Evolutionary conservation across 2,888 invertebrate genomes (phyloP), one percentile per base, ranked within the genome.

Genomic region (Willowsia nigromaculata): DNA sequence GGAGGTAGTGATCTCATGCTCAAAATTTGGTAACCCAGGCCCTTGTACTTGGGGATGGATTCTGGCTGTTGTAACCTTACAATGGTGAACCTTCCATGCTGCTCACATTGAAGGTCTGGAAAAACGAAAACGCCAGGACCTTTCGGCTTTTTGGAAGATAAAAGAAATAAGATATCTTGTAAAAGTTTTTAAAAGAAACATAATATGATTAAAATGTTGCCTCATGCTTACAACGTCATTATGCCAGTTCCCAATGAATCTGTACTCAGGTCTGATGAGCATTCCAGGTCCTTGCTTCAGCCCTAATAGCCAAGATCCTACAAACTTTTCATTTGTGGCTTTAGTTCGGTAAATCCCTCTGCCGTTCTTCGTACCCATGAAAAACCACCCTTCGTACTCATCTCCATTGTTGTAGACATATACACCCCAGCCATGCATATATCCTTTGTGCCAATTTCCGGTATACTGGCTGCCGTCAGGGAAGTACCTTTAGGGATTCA

Each of bases 391-490:
- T 68, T 92, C 92, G 65, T 92, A 92, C 74, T 92, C 92, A 81
- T 92, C 92, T n/a, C 92, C 91, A 81, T 92, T 92, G 9, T 90
- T 91, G 62, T 92, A 92, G 0, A 92, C 91, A 62, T 92, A 97
- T 2, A 95, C 95, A 0, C 97, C 97, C 91, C 96, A 96, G 0
- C 97, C 97, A 93, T 97, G 96, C 91, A 96, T 95, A 22, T 94
- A 92, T 88, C 96, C 96, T 85, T 95, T 95, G 90, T 95, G 95
- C 97, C 97, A 97, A 78, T 93, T 93, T 30, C 94, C 98, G 93
- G 97, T 96, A 94, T 98, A 98, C 90, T 95, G 95, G 1, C 97
- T 96, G 0, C 98, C 98, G 93, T 98, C 98, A 0, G 98, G 97
- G 94, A 98, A 98, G 90, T 96, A 94, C 86, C 86, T 86, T 18